These are phyloP conservation scores for Ips nitidus DNA, from an alignment of 1,140 invertebrate genomes.

Conservation along the genomic window DNA sequence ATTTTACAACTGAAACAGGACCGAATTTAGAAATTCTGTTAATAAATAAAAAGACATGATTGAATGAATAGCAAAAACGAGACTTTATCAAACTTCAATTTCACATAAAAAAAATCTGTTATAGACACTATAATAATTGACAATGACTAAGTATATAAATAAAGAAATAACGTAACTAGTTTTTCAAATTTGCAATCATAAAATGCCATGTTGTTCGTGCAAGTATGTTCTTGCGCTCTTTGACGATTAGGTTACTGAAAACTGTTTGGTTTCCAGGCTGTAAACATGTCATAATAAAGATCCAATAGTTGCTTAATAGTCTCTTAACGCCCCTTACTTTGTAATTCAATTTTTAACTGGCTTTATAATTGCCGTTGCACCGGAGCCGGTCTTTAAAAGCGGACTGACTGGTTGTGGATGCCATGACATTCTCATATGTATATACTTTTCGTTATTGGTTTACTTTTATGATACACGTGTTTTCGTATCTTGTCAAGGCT, in stretches of 20 bases:
- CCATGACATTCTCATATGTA: constrained; percentile 9
- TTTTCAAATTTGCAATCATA: too few relatives aligned
- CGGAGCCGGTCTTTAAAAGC: constrained; percentile 23
- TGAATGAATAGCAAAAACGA: too few relatives aligned
- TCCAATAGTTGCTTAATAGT: constrained; percentile 35
- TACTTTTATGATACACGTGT: constrained; percentile 15
- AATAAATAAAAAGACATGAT: too few relatives aligned
- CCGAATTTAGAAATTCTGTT: not conserved
- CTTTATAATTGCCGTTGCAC: constrained; percentile 29
- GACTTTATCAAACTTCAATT: too few relatives aligned
- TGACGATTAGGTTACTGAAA: constrained; percentile 1
- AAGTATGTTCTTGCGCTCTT: too few relatives aligned
- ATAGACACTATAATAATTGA: too few relatives aligned
- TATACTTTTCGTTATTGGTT: constrained; percentile 19
- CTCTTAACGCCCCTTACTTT: constrained; percentile 35
- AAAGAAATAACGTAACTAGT: too few relatives aligned
- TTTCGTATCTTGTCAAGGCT: constrained; percentile 12
- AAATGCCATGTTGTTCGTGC: too few relatives aligned
- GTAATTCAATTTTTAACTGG: constrained; percentile 36
- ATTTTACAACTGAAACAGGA: constrained; percentile 14
- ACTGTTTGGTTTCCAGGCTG: constrained; percentile 24
- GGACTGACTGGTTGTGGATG: constrained; percentile 18
- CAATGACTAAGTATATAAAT: too few relatives aligned
- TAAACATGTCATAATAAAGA: constrained; percentile 39
- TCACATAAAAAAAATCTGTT: too few relatives aligned